phyloP scores from a whole-genome alignment of 1,140 invertebrate species.

The Epicauta chinensis region DNA sequence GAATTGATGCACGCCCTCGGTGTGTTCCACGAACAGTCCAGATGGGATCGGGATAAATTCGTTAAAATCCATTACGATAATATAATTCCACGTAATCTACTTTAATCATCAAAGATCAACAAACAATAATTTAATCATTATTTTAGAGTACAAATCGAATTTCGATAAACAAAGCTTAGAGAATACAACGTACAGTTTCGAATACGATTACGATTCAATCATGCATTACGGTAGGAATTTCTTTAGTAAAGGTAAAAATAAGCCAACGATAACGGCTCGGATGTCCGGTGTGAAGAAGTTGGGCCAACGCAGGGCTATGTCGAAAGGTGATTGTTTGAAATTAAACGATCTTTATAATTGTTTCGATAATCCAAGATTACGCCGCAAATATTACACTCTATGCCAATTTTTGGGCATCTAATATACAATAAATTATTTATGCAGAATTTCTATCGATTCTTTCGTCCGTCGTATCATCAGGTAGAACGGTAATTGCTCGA shows the following conservation, averaged over 20 bases:
- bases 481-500: constrained; percentile 6
- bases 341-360: constrained; percentile 65
- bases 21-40: constrained; percentile 59
- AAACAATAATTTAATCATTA: constrained; percentile 7
- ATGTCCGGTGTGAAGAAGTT: constrained; percentile 44
- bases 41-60: constrained; percentile 55
- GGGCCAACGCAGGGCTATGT: constrained; percentile 55
- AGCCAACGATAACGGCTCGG: constrained; percentile 57
- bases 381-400: constrained; percentile 55
- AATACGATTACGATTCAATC: constrained; percentile 66
- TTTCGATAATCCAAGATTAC: constrained; percentile 46
- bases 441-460: neutral
- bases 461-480: constrained; percentile 8
- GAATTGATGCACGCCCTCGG: constrained; percentile 62
- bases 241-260: constrained; percentile 48
- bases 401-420: constrained; percentile 52
- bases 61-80: constrained; percentile 52
- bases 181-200: constrained; percentile 56
- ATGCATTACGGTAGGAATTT: constrained; percentile 65
- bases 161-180: constrained; percentile 55
- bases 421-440: neutral
- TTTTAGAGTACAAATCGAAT: constrained; percentile 52
- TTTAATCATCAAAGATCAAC: neutral
- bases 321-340: constrained; percentile 63
- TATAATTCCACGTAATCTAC: constrained; percentile 47